Conservation (phyloP, 2,888 invertebrate species). For the Lasioglossum zephyrum region DNA sequence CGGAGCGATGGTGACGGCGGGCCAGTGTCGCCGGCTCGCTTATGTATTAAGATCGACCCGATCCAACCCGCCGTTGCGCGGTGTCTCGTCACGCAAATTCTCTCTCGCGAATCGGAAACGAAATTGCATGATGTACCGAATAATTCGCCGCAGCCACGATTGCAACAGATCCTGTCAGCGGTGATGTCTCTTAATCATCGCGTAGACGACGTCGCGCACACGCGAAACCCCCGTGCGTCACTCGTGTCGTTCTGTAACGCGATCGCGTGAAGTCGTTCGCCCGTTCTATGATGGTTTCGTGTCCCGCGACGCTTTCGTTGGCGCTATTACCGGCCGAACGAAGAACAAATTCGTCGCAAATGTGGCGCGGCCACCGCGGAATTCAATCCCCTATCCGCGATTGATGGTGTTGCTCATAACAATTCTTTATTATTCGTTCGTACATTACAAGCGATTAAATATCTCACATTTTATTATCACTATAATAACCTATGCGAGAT, state of each 20-base stretch:
- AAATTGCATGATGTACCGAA: not conserved
- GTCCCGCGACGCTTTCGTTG: not conserved
- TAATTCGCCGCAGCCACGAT: not conserved
- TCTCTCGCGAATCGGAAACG: constrained; percentile 9
- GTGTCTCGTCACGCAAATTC: constrained; percentile 17
- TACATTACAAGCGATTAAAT: too few relatives aligned
- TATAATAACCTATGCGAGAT: too few relatives aligned
- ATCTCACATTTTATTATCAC: too few relatives aligned
- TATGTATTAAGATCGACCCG: constrained; percentile 41
- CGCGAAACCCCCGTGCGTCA: constrained; percentile 12
- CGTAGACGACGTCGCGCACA: not conserved
- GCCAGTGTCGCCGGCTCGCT: not conserved
- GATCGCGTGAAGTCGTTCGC: constrained; percentile 13
- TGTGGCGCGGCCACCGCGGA: not conserved
- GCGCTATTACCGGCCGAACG: not conserved
- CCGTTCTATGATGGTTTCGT: not conserved
- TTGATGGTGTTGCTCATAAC: not conserved
- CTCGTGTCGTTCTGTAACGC: not conserved
- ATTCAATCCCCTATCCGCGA: not conserved
- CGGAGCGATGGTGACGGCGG: constrained; percentile 8
- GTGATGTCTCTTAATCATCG: constrained; percentile 8
- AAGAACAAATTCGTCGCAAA: not conserved
- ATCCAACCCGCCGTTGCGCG: not conserved
- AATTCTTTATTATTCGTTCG: too few relatives aligned
- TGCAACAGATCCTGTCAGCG: not conserved